Evolutionary conservation across 1,140 invertebrate genomes (phyloP).

Genomic region (Drosophila chauvacae): DNA sequence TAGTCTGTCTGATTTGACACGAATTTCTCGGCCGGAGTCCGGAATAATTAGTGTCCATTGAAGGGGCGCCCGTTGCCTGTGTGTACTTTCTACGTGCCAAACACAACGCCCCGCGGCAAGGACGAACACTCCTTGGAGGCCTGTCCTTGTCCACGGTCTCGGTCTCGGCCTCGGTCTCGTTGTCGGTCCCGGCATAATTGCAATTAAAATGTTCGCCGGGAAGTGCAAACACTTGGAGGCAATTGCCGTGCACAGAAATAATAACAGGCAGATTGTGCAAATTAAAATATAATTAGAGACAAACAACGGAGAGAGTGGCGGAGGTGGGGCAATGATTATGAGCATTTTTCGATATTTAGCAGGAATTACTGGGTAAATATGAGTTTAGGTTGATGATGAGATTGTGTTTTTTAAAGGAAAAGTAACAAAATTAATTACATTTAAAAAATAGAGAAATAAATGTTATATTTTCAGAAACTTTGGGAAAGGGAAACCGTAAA

Average conservation of each 20-base stretch:
- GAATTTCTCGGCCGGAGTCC: constrained; percentile 52
- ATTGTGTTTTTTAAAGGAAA: neutral
- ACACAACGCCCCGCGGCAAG: constrained; percentile 73
- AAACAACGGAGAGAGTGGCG: constrained; percentile 51
- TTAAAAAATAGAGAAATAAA: neutral
- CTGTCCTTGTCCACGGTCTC: constrained; percentile 7
- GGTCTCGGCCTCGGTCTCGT: neutral
- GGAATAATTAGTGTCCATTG: constrained; percentile 80
- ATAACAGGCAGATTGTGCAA: constrained; percentile 63
- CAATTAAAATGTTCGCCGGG: constrained; percentile 77
- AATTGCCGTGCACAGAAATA: constrained; percentile 45
- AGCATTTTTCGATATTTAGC: neutral
- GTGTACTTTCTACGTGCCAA: constrained; percentile 59
- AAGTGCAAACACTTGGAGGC: constrained; percentile 78
- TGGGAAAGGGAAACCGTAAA: too few species aligned
- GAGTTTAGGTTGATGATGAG: neutral
- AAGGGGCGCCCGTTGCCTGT: constrained; percentile 41
- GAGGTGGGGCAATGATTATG: neutral
- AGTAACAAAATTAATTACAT: neutral
- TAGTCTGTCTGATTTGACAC: constrained; percentile 66
- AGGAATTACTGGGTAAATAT: constrained; percentile 1
- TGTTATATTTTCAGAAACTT: neutral
- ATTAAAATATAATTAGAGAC: constrained; percentile 84
- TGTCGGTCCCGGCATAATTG: constrained; percentile 64
- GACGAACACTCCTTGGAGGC: constrained; percentile 46